phyloP scores from a whole-genome alignment of 1,140 invertebrate species.

The Teleogryllus occipitalis region DNA sequence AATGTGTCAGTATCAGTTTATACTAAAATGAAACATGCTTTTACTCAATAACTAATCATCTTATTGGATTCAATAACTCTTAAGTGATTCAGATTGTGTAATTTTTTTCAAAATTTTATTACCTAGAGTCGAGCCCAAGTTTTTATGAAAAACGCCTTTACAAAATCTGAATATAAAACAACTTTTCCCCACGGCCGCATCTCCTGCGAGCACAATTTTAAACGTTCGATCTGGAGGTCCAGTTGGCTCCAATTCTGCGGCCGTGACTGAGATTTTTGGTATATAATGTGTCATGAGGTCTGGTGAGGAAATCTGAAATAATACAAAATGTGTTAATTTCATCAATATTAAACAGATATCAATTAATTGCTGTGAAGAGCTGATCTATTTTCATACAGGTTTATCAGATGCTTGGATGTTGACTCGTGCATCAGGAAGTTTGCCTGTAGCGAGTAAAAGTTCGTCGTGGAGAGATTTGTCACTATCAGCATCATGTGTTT shows the following conservation, averaged over 20 bases:
- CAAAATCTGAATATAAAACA: conserved; percentile 55
- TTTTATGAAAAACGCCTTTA: conserved; percentile 48
- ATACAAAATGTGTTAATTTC: neutral
- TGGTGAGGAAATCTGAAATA: neutral
- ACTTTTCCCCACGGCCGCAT: conserved; percentile 59
- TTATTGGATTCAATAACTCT: too few species aligned
- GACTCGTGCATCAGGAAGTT: conserved; percentile 1
- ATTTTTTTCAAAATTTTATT: conserved; percentile 11
- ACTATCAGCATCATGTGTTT: conserved; percentile 29
- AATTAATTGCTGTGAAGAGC: too few species aligned
- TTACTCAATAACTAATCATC: too few species aligned
- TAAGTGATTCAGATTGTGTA: too few species aligned
- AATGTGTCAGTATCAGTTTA: too few species aligned
- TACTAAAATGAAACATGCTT: too few species aligned
- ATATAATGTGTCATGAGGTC: neutral
- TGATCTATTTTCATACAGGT: too few species aligned
- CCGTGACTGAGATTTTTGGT: conserved; percentile 3
- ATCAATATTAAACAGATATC: too few species aligned
- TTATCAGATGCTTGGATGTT: neutral
- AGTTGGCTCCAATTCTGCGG: conserved; percentile 27
- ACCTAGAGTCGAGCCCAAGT: conserved; percentile 55
- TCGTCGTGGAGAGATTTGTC: conserved; percentile 20
- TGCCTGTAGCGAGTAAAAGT: conserved; percentile 9
- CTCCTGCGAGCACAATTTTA: conserved; percentile 52
- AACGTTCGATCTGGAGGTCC: conserved; percentile 10